Evolutionary conservation across 1,140 invertebrate genomes (phyloP), one percentile per base, ranked within the genome.

Genomic region (Megalopta genalis): DNA sequence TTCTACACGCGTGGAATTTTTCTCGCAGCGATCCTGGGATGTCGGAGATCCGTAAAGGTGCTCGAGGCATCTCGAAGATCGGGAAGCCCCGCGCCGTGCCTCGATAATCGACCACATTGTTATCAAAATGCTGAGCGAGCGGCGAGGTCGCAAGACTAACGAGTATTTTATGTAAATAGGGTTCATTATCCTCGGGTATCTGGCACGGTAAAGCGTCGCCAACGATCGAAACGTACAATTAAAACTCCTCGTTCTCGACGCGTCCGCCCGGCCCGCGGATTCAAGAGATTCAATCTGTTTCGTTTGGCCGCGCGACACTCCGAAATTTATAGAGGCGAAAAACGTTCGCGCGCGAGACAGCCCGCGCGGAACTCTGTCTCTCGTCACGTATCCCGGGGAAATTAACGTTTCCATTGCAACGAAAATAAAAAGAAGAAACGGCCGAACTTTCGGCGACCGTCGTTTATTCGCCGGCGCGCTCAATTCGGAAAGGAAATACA

Each of bases 141-240:
- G 25, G 37, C 52, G 32, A 25, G 8, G 21, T 69, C 57, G 37
- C 27, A 42, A n/a, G 39, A 42, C 57, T 71, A 71, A 71, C 69
- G 69, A 71, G 69, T 25, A 46, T 71, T 71, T 62, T 59, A 71
- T 71, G 57, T 60, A 71, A 71, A 71, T 60, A 25, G 14, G n/a
- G 42, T 54, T 60, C 69, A 71, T 62, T 71, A 42, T 66, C 64
- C 39, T n/a, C 16, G 9, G 42, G 10, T 0, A 46, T 46, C 39
- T 10, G 64, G 42, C n/a, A 23, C n/a, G 64, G 23, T 16, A 3
- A 21, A 16, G 7, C 32, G n/a, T 71, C 57, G 21, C 57, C 16
- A 1, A 6, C 49, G 64, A 66, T 66, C 64, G 23, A n/a, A 25
- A 66, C 39, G n/a, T 49, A 25, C 39, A 39, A 66, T 66, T 46